A percentile compares a stretch with the other conserved stretches of the same genome.
Evolutionary conservation across 2,888 invertebrate species (phyloP).

Genomic region (Nemoura dubitans): DNA sequence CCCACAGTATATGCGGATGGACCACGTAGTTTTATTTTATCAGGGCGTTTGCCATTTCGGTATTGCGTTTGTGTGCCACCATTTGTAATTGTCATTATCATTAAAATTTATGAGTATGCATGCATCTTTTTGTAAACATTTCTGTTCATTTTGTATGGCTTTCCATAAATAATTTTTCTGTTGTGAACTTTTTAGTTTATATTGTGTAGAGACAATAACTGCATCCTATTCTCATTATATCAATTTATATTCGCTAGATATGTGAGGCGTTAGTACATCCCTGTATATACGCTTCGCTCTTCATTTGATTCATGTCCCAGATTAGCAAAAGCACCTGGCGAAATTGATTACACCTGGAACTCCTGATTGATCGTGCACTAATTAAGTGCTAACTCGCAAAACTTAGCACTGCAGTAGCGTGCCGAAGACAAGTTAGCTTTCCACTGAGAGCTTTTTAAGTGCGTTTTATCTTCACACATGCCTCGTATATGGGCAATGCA

Average conservation of each 20-base stretch:
- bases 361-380: background rate
- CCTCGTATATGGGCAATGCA: background rate
- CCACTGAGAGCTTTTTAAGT: background rate
- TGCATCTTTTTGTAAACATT: conserved; percentile 3
- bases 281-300: background rate
- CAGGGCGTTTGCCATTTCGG: background rate
- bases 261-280: background rate
- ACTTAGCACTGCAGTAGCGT: background rate
- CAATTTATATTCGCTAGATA: background rate
- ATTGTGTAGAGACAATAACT: background rate
- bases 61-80: background rate
- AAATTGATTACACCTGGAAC: background rate
- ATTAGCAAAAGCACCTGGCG: background rate
- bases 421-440: background rate
- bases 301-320: background rate
- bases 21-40: background rate
- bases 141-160: background rate
- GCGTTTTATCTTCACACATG: background rate
- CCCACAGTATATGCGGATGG: background rate
- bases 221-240: background rate
- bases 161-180: background rate
- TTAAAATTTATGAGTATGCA: background rate
- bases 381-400: background rate
- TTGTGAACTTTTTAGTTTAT: background rate
- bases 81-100: conserved; percentile 12